Conservation (phyloP, 2,113 vertebrate species). For the Columbina picui region DNA sequence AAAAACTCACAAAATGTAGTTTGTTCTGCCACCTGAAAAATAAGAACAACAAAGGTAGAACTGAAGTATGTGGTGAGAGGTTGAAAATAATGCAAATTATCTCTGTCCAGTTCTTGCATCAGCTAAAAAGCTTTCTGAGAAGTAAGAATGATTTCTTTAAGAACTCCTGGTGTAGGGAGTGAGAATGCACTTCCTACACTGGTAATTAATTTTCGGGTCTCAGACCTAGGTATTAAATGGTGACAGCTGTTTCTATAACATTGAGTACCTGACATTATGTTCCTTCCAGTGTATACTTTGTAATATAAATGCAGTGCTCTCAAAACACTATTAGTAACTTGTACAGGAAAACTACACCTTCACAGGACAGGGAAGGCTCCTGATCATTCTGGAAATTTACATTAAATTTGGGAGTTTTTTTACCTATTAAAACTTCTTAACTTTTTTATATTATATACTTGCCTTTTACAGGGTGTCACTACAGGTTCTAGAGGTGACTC, state of each 20-base stretch:
- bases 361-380: background rate
- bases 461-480: background rate
- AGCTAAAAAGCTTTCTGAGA: background rate
- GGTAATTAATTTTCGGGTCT: background rate
- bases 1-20: background rate
- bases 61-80: background rate
- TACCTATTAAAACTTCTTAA: background rate
- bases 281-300: background rate
- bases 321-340: background rate
- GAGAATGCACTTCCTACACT: background rate
- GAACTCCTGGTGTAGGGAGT: background rate
- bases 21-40: background rate
- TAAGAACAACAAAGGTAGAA: background rate
- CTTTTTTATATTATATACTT: background rate
- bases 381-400: background rate
- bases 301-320: background rate
- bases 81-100: background rate
- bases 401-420: background rate
- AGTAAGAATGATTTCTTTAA: background rate
- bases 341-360: background rate
- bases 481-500: background rate
- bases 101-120: background rate
- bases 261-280: background rate
- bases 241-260: background rate
- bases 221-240: background rate